These are phyloP conservation scores for Etheostoma cragini DNA, from an alignment of 2,113 vertebrate species.

Conservation along the genomic window DNA sequence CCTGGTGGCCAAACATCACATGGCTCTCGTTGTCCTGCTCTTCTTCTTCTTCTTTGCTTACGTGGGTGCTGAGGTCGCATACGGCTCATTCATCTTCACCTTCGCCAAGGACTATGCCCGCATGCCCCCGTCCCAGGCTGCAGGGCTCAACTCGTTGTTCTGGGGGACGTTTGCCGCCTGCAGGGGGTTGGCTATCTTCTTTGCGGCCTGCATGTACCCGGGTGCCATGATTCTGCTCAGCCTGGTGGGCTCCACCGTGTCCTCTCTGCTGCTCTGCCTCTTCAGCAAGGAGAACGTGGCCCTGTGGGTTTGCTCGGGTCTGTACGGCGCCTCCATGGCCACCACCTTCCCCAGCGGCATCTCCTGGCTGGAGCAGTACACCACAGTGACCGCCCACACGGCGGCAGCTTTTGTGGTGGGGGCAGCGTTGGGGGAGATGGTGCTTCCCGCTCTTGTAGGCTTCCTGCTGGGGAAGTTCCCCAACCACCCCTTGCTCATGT, in stretches of 20 bases:
- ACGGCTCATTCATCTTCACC: constrained; percentile 92
- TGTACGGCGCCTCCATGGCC: constrained; percentile 94
- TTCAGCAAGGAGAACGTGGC: constrained; percentile 69
- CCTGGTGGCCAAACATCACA: constrained; percentile 85
- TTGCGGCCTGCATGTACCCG: constrained; percentile 86
- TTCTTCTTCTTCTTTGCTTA: constrained; percentile 93
- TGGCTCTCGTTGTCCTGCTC: constrained; percentile 85
- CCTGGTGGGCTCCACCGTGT: constrained; percentile 83
- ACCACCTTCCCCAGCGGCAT: constrained; percentile 93
- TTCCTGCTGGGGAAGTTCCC: constrained; percentile 84
- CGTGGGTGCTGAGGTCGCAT: constrained; percentile 92
- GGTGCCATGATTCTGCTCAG: constrained; percentile 91
- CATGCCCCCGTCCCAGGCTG: constrained; percentile 84
- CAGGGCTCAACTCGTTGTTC: constrained; percentile 91
- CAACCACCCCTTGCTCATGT: constrained; percentile 86
- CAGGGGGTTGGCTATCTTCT: constrained; percentile 89
- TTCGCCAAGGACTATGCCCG: constrained; percentile 82
- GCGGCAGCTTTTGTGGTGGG: constrained; percentile 90
- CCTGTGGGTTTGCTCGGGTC: constrained; percentile 86
- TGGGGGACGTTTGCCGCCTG: constrained; percentile 90
- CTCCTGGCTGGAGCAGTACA: constrained; percentile 97
- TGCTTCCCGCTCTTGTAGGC: constrained; percentile 87
- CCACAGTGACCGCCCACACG: constrained; percentile 83
- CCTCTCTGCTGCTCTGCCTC: constrained; percentile 86
- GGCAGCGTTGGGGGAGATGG: constrained; percentile 93